Evolutionary conservation across 1,140 invertebrate species (phyloP), one percentile per base, ranked within the genome.

Genomic region (Camponotus floridanus): DNA sequence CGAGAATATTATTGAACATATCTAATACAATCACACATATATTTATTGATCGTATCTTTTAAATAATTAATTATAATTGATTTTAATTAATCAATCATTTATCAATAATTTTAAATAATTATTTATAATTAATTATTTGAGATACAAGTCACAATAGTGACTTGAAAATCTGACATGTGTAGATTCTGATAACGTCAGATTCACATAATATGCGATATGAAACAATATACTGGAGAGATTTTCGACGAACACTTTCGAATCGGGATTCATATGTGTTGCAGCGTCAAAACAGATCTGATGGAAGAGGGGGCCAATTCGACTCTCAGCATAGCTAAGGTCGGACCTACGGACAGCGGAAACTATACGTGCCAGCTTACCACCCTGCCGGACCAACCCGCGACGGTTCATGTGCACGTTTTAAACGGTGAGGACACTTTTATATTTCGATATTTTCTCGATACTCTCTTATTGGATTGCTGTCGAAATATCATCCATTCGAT

Each of bases 261-360:
- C 70, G 26, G 76, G 64, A 74, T 89, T 87, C 15, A 48, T 48
- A 21, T 33, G 2, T 59, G 87, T 92, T 93, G 87, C 94, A 97
- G 97, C 92, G 97, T 97, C 74, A 97, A 97, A 94, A 97, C 97
- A 76, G 97, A 97, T 93, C 96, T 97, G 93, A 97, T 97, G 93
- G 96, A 97, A 62, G 96, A 97, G 78, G 97, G 97, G 31, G 97
- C 97, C 55, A 97, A 97, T 91, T 97, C 97, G 74, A 96, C 97
- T 48, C 95, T 98, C 51, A 96, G 97, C 21, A 96, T 98, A 90
- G 96, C 97, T 61, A 96, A 97, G 88, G 97, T 98, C 62, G 96
- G 97, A 90, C 96, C 97, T 91, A 95, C 95, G 74, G 97, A 98
- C 94, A 97, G 97, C 33, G 97, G 97, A 13, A 98, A 98, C 93